phyloP scores from a whole-genome alignment of 2,113 vertebrate species.

The Leptobrachium ailaonicum region DNA sequence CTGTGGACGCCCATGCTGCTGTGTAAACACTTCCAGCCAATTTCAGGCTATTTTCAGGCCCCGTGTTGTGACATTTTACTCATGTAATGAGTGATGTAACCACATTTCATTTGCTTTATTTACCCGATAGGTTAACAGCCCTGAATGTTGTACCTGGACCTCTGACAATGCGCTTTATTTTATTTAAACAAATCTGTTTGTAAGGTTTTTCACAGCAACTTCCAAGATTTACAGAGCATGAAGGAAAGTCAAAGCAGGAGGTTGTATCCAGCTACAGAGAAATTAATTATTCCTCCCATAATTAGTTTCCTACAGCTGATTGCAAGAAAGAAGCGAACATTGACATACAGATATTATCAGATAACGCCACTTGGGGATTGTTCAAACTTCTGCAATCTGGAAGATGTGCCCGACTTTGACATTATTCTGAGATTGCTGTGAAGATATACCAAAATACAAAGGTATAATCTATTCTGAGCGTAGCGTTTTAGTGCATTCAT shows the following conservation, averaged over 20 bases:
- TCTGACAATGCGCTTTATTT: too few species aligned
- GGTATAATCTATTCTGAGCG: too few species aligned
- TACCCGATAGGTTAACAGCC: too few species aligned
- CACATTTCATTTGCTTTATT: too few species aligned
- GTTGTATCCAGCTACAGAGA: slow-evolving; percentile 5
- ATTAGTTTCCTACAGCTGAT: background rate
- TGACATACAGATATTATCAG: background rate
- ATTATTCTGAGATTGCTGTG: background rate
- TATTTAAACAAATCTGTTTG: too few species aligned
- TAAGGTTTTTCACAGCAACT: background rate
- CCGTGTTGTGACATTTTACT: background rate
- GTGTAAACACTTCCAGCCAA: too few species aligned
- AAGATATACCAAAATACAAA: too few species aligned
- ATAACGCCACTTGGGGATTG: background rate
- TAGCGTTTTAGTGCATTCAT: too few species aligned
- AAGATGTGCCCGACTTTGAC: background rate
- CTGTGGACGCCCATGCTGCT: too few species aligned
- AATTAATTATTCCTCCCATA: background rate
- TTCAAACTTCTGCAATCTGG: background rate
- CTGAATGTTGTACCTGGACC: too few species aligned
- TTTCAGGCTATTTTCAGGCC: background rate
- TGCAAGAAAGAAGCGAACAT: background rate
- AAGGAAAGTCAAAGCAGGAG: background rate
- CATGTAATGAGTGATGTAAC: too few species aligned
- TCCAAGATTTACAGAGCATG: background rate